Percentiles rank a stretch among this genome's conserved stretches.
Evolutionary conservation across 2,888 invertebrate species (phyloP).

Genomic region (Alentia gelatinosa): DNA sequence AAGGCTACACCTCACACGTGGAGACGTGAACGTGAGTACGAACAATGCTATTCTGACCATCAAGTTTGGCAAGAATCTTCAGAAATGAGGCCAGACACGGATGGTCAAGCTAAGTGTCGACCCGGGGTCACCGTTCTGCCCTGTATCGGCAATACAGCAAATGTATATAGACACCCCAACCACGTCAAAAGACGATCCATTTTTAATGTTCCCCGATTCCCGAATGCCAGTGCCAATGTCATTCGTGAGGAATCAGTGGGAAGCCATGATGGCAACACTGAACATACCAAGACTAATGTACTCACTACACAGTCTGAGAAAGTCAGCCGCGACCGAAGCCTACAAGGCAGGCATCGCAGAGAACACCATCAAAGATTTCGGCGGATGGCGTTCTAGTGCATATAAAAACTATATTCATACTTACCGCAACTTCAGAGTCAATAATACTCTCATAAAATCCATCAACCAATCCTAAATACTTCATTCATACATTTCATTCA

Average conservation of each 20-base stretch:
- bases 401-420: background rate
- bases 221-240: background rate
- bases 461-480: background rate
- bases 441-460: background rate
- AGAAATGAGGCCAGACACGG: background rate
- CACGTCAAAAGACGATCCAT: background rate
- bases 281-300: background rate
- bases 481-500: background rate
- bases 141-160: background rate
- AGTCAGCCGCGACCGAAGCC: background rate
- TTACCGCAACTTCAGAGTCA: background rate
- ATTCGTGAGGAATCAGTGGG: background rate
- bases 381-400: background rate
- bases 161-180: background rate
- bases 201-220: background rate
- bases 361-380: background rate
- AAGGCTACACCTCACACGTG: background rate
- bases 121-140: background rate
- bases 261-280: background rate
- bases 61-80: background rate
- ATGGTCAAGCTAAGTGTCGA: background rate
- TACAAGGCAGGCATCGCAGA: background rate
- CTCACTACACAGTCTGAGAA: too few relatives aligned
- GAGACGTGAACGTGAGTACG: background rate
- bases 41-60: too few relatives aligned